Evolutionary conservation across 2,888 invertebrate species (phyloP), one percentile per base, ranked within the genome.

Genomic region (Clitarchus hookeri): DNA sequence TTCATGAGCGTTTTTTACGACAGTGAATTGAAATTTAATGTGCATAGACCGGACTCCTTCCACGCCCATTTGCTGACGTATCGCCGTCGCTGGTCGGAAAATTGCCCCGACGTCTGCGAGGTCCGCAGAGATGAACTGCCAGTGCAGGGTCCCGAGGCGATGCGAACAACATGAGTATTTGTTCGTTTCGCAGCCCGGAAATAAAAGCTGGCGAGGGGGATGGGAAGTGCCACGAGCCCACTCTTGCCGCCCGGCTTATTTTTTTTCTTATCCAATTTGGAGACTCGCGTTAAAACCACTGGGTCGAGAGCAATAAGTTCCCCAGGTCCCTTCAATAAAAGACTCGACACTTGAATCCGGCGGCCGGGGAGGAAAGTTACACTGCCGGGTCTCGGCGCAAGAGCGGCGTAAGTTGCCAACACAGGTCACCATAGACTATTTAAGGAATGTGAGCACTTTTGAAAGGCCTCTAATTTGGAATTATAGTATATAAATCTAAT

Each of bases 221-320:
- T 0, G 19, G n/a, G 65, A 65, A 65, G n/a, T 19, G 65, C 65
- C 65, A 65, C 16, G 65, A 65, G 65, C 65, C 19, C 0, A 65
- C 65, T 65, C 65, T 65, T n/a, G 19, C 65, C 16, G 0, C 65
- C 82, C 12, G 36, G 36, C 82, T 82, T 82, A 82, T 82, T 82
- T 82, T 82, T 82, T 65, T 65, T 65, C 65, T 65, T 82, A 82
- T 82, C 82, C 82, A 82, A 82, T 82, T 82, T 82, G 44, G 44
- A 82, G 82, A 36, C 82, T 82, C 82, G 44, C 82, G 27, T 82
- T 82, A 82, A 44, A 82, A 27, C 82, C 82, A 82, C 82, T 82
- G 82, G 44, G 82, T 82, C 82, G 82, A 44, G 82, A 82, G 82
- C 82, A 82, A 82, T 82, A 82, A 82, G 82, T 82, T 82, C 82